Evolutionary conservation across 2,113 vertebrate genomes (phyloP).

Genomic region (Onychostruthus taczanowskii): DNA sequence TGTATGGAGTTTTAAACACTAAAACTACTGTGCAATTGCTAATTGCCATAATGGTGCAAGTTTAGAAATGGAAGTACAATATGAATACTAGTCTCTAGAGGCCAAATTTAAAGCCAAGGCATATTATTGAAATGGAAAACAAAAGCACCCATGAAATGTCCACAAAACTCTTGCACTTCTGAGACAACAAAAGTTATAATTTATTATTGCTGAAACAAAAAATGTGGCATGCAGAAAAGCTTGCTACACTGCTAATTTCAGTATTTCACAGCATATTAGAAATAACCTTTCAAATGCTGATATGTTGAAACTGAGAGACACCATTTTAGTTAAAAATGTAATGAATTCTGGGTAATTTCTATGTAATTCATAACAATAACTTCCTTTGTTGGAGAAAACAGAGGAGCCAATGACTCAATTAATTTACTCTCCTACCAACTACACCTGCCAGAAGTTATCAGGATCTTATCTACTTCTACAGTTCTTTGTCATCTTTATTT

Average conservation of each 20-base stretch:
- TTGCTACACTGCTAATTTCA: neutral
- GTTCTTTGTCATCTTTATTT: neutral
- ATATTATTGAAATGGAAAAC: neutral
- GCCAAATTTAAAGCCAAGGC: neutral
- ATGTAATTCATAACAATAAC: neutral
- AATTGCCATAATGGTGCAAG: neutral
- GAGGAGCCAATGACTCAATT: neutral
- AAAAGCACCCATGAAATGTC: neutral
- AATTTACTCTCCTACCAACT: neutral
- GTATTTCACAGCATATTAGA: neutral
- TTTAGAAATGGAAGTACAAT: neutral
- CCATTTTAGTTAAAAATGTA: neutral
- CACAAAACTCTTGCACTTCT: neutral
- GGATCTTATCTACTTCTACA: neutral
- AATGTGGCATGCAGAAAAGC: neutral
- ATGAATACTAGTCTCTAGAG: neutral
- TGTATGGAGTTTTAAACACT: neutral
- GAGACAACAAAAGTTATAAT: neutral
- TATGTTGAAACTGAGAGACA: neutral
- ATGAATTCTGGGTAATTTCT: neutral
- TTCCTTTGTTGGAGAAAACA: neutral
- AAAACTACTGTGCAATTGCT: neutral
- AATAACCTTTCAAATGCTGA: neutral
- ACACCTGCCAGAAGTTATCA: neutral
- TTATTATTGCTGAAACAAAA: neutral